Conservation (phyloP, 1,140 invertebrate genomes). For the Thalassaphorura encarpata region DNA sequence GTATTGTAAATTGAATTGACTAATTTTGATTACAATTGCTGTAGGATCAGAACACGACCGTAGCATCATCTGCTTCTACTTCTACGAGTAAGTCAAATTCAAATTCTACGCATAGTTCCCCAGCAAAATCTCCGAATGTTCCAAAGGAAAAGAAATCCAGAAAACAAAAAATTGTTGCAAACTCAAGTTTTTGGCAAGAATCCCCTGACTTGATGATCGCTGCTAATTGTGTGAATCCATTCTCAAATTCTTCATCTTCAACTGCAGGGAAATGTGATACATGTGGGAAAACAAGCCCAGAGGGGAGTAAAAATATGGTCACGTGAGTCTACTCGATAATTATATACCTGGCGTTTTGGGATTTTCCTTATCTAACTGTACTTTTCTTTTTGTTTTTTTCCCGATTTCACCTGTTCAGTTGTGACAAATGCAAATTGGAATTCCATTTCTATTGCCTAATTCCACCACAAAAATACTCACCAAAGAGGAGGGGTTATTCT, state of each 20-base stretch:
- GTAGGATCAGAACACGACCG: too few relatives aligned
- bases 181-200: not conserved
- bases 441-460: conserved; percentile 88
- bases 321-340: conserved; percentile 51
- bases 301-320: conserved; percentile 54
- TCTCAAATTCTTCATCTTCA: not conserved
- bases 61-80: too few relatives aligned
- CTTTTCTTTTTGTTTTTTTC: not conserved
- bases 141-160: not conserved
- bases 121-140: too few relatives aligned
- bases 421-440: conserved; percentile 80
- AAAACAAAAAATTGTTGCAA: not conserved
- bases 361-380: not conserved
- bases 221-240: not conserved
- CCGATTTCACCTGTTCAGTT: conserved; percentile 48
- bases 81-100: too few relatives aligned
- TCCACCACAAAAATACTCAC: conserved; percentile 85
- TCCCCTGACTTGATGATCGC: not conserved
- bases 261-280: conserved; percentile 51
- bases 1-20: too few relatives aligned
- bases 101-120: too few relatives aligned
- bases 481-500: conserved; percentile 82
- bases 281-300: conserved; percentile 50
- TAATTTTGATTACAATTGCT: too few relatives aligned
- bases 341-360: conserved; percentile 3